Evolutionary conservation across 2,797 vertebrate species (phyloP).

Genomic region (Alectoris magna): DNA sequence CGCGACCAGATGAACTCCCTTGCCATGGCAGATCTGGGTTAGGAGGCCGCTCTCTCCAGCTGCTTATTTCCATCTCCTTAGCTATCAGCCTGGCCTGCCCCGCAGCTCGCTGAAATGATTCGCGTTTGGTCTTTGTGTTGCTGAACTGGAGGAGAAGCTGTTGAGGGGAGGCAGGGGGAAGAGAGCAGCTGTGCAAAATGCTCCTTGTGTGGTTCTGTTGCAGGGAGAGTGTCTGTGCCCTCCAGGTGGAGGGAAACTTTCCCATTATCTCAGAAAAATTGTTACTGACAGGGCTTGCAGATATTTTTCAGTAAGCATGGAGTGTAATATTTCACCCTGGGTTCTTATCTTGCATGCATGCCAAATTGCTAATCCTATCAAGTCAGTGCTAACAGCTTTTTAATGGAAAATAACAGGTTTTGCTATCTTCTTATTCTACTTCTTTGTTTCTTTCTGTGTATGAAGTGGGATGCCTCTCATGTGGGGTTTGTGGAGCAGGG

Average conservation of each 20-base stretch:
- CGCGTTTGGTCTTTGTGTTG: not conserved
- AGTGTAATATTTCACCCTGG: not conserved
- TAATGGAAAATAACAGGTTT: not conserved
- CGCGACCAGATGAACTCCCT: not conserved
- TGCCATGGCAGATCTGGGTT: not conserved
- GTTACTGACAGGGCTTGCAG: not conserved
- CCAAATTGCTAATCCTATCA: not conserved
- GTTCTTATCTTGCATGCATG: not conserved
- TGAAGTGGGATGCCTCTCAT: not conserved
- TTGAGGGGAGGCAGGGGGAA: not conserved
- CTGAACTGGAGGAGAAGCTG: not conserved
- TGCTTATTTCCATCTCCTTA: not conserved
- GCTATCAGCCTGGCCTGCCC: not conserved
- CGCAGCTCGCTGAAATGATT: not conserved
- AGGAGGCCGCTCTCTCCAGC: constrained; percentile 36
- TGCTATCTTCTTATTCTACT: not conserved
- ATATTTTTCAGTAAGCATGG: not conserved
- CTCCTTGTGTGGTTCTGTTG: not conserved
- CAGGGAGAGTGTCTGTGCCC: not conserved
- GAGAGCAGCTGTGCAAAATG: not conserved
- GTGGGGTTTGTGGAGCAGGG: not conserved
- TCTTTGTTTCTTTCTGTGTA: not conserved
- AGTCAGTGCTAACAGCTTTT: not conserved
- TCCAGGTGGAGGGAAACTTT: not conserved
- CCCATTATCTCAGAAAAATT: not conserved